Percentiles rank a stretch among this genome's conserved stretches.
phyloP scores from a whole-genome alignment of 2,797 vertebrate genomes.

The Syngnathus acus region DNA sequence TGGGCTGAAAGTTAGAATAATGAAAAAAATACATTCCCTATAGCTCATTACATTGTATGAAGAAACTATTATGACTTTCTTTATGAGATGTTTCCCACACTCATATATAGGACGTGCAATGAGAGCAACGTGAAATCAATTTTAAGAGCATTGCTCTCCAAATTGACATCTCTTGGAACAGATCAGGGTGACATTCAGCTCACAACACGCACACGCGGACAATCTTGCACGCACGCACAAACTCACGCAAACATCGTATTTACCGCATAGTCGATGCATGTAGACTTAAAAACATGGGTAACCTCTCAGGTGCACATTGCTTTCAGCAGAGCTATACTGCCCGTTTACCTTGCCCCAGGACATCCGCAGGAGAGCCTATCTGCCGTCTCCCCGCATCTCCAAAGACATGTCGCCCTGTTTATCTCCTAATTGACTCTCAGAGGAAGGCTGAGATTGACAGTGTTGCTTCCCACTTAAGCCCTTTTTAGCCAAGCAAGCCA shows the following conservation, averaged over 20 bases:
- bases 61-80: background rate
- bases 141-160: background rate
- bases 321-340: constrained; percentile 61
- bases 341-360: constrained; percentile 78
- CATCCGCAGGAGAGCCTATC: constrained; percentile 70
- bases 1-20: background rate
- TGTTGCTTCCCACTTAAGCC: constrained; percentile 66
- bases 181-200: background rate
- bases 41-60: background rate
- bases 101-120: background rate
- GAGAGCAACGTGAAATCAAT: background rate
- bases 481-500: constrained; percentile 60
- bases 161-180: background rate
- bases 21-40: background rate
- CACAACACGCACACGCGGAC: background rate
- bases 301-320: constrained; percentile 48
- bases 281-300: constrained; percentile 24
- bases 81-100: background rate
- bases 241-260: constrained; percentile 2
- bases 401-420: constrained; percentile 73
- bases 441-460: constrained; percentile 72
- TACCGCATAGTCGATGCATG: constrained; percentile 3
- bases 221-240: background rate
- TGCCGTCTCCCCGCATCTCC: constrained; percentile 62
- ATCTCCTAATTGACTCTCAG: constrained; percentile 83